Conservation (phyloP, 2,797 vertebrate genomes). For the Leucoraja ocellata region DNA sequence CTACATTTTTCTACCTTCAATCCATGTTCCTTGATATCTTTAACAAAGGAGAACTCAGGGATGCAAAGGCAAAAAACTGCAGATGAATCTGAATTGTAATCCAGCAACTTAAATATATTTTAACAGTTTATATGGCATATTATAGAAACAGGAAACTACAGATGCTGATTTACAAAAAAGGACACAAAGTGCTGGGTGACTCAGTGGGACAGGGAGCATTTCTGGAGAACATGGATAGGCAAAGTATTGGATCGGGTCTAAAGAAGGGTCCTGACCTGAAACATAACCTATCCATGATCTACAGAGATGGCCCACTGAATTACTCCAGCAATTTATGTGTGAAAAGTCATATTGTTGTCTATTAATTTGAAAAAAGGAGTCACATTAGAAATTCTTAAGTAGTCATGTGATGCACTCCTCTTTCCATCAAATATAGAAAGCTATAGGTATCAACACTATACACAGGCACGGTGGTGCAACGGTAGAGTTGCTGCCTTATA, state of each 20-base stretch:
- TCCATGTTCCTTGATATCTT: neutral
- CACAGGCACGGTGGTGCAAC: too few species aligned
- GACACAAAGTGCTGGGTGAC: too few species aligned
- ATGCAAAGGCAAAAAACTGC: neutral
- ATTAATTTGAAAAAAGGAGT: neutral
- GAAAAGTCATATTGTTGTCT: neutral
- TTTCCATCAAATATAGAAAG: neutral
- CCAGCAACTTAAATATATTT: neutral
- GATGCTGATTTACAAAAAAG: too few species aligned
- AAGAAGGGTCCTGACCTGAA: too few species aligned
- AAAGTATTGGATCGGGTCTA: too few species aligned
- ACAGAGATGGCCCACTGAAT: too few species aligned
- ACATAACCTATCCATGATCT: too few species aligned
- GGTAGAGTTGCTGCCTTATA: too few species aligned
- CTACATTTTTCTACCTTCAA: neutral
- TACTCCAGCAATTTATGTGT: too few species aligned
- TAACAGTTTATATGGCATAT: neutral
- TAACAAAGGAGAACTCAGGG: neutral
- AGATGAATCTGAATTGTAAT: neutral
- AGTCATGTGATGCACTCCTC: neutral
- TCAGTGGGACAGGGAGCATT: too few species aligned
- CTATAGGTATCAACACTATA: neutral
- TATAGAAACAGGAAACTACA: too few species aligned
- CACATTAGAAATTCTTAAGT: neutral
- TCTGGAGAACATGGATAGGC: too few species aligned